Evolutionary conservation across 2,888 invertebrate species (phyloP).

Genomic region (Mactromeris polynyma): DNA sequence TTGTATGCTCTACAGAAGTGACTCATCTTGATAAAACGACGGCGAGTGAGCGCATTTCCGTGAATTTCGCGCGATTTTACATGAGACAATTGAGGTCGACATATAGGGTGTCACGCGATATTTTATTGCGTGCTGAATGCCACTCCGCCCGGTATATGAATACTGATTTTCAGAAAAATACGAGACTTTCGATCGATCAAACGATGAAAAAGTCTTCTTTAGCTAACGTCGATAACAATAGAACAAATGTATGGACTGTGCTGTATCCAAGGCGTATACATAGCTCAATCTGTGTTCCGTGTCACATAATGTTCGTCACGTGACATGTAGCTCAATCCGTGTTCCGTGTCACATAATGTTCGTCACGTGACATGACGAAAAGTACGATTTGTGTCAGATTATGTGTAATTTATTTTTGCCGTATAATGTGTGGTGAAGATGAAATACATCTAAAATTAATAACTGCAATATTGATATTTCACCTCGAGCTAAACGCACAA

Average conservation of each 20-base stretch:
- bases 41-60: slow-evolving; percentile 13
- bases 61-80: slow-evolving; percentile 13
- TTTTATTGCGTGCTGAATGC: slow-evolving; percentile 31
- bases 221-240: slow-evolving; percentile 20
- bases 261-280: slow-evolving; percentile 27
- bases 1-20: not conserved
- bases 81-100: slow-evolving; percentile 15
- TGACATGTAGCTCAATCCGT: not conserved
- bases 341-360: slow-evolving; percentile 9
- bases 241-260: slow-evolving; percentile 24
- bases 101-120: slow-evolving; percentile 27
- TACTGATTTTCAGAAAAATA: slow-evolving; percentile 38
- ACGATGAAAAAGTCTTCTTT: slow-evolving; percentile 32
- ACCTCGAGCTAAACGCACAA: not conserved
- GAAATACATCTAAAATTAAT: not conserved
- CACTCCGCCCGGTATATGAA: slow-evolving; percentile 44
- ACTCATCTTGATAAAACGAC: slow-evolving; percentile 20
- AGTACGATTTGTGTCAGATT: not conserved
- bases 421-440: not conserved
- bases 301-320: slow-evolving; percentile 11
- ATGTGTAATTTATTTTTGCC: not conserved
- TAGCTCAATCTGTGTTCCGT: not conserved
- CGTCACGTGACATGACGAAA: not conserved
- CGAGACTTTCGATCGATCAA: slow-evolving; percentile 31
- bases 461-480: not conserved